A percentile compares a stretch with the other conserved stretches of the same genome.
These are phyloP conservation scores for Engystomops pustulosus DNA, from an alignment of 2,113 vertebrate genomes.

Conservation along the genomic window DNA sequence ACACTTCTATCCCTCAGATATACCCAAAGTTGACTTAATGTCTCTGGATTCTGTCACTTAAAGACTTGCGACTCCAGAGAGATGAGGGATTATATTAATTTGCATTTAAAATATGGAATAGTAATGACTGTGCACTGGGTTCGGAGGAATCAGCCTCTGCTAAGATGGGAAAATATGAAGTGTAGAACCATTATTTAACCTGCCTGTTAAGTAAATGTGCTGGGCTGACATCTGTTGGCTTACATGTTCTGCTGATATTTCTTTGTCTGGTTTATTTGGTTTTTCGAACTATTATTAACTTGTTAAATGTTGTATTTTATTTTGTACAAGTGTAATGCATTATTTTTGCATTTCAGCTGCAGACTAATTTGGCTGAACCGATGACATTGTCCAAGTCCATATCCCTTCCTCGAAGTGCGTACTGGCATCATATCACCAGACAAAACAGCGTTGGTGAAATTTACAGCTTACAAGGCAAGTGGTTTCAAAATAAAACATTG, in stretches of 20 bases:
- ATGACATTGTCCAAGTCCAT: conserved; percentile 91
- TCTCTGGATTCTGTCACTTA: conserved; percentile 14
- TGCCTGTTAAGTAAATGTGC: background rate
- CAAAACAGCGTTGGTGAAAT: conserved; percentile 97
- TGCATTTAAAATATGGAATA: conserved; percentile 26
- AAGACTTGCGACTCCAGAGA: conserved; percentile 15
- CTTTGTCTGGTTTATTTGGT: background rate
- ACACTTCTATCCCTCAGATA: conserved; percentile 1
- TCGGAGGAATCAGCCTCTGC: background rate
- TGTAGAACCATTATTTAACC: conserved; percentile 3
- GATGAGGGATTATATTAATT: conserved; percentile 12
- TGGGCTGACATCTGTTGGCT: background rate
- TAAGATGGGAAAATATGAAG: background rate
- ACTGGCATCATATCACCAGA: conserved; percentile 98
- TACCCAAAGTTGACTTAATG: conserved; percentile 9
- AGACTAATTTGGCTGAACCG: conserved; percentile 85
- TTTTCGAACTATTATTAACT: background rate
- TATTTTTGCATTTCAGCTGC: conserved; percentile 79
- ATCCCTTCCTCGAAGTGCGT: conserved; percentile 94
- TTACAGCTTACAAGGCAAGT: conserved; percentile 96
- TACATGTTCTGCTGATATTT: background rate
- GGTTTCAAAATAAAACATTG: background rate
- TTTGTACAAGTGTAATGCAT: background rate
- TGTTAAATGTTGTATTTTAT: background rate
- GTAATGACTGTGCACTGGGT: background rate